Evolutionary conservation across 2,888 invertebrate genomes (phyloP), one percentile per base, ranked within the genome.

Genomic region (Monoplex corrugatus): DNA sequence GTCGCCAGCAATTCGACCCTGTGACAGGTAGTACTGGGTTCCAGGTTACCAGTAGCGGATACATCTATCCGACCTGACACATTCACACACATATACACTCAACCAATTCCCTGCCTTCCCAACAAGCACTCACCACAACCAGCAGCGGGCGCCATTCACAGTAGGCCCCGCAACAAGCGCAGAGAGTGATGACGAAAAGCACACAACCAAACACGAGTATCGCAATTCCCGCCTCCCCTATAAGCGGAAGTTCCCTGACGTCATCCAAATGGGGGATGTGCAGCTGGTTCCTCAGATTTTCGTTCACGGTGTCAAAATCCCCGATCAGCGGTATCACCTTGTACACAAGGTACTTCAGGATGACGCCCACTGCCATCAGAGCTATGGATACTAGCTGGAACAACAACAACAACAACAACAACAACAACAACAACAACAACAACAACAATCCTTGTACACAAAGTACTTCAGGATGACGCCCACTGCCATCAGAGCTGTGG

Each of bases 141-240:
- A 92, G 89, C 43, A 92, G 88, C 57, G 85, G 86, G 19, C 90
- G 86, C 45, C 89, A 89, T 35, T 63, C 68, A 38, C 90, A 91
- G 63, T 90, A 91, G 2, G 99, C 99, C 50, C 99, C 99, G 94
- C 99, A 99, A 96, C 99, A 99, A 91, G 99, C 99, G 93, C 99
- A 97, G 97, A 99, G 99, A 86, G 98, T 98, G 35, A 99, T 98
- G 84, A 98, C 96, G 95, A 98, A 98, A 93, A 99, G 98, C 90
- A 98, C 97, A 45, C 98, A 97, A 44, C 99, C 99, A 23, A 98
- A 97, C 87, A 98, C 97, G 93, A 99, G 98, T 92, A 99, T n/a
- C 1, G 86, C 88, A 1, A 88, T 28, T 0, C 89, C 89, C 0
- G 85, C 85, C 2, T 87, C 80, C 2, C 32, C 44, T 10, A 87